Evolutionary conservation across 2,888 invertebrate species (phyloP).

Genomic region (Apamea monoglypha): DNA sequence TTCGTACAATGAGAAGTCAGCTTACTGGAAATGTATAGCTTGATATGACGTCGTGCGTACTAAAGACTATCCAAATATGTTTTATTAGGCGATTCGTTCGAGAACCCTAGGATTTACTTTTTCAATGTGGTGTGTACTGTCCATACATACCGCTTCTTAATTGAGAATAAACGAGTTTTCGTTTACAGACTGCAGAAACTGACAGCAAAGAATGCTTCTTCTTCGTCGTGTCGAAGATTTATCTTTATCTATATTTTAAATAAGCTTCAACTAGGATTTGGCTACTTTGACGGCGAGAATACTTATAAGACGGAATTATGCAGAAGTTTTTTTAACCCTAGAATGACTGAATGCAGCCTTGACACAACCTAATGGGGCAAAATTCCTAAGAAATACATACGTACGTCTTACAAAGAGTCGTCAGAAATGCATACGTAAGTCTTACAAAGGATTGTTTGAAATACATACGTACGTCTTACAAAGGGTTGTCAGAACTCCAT

Average conservation of each 20-base stretch:
- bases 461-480: not conserved
- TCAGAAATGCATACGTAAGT: no score
- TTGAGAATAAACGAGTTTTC: not conserved
- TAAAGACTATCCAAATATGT: not conserved
- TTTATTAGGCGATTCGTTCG: not conserved
- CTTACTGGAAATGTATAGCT: no score
- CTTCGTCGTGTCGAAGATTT: no score
- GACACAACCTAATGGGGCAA: not conserved
- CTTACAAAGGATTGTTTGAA: not conserved
- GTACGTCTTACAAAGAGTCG: not conserved
- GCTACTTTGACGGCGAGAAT: not conserved
- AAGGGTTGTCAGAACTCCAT: not conserved
- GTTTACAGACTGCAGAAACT: not conserved
- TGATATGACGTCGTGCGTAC: not conserved
- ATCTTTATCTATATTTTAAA: no score
- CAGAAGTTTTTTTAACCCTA: not conserved
- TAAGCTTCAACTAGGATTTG: no score
- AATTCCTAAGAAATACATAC: not conserved
- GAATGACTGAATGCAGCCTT: not conserved
- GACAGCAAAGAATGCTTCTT: no score
- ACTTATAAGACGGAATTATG: not conserved
- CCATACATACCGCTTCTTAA: not conserved
- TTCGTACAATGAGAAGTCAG: no score
- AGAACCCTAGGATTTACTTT: not conserved
- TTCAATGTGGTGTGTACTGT: not conserved